Percentiles rank a stretch among this genome's conserved stretches.
These are phyloP conservation scores for Scelioninae gen. 1 DNA, from an alignment of 2,888 invertebrate genomes.

Conservation along the genomic window DNA sequence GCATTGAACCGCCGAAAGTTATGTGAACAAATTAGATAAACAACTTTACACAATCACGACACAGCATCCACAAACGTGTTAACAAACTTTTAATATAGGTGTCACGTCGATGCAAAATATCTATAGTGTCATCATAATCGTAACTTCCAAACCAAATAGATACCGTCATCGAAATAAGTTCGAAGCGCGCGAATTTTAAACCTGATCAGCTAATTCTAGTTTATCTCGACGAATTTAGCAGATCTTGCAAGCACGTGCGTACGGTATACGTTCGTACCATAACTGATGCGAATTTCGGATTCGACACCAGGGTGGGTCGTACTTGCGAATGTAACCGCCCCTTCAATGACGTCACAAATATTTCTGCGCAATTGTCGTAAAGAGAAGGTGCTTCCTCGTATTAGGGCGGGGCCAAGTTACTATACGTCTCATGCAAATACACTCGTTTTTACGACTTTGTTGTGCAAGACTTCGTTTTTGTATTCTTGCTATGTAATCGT, in stretches of 20 bases:
- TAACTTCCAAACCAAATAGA: neutral
- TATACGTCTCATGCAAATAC: constrained; percentile 56
- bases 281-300: constrained; percentile 58
- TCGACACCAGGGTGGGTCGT: constrained; percentile 74
- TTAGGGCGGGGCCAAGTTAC: constrained; percentile 78
- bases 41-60: constrained; percentile 26
- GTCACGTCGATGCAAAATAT: neutral
- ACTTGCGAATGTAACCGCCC: constrained; percentile 79
- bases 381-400: constrained; percentile 72
- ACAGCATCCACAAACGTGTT: constrained; percentile 29
- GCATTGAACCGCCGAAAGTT: too few species aligned
- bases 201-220: neutral
- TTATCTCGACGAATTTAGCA: constrained; percentile 15
- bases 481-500: constrained; percentile 16
- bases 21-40: too few species aligned
- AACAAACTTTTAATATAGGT: constrained; percentile 24
- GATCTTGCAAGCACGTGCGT: constrained; percentile 14
- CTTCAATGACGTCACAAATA: constrained; percentile 75
- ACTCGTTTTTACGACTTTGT: constrained; percentile 39
- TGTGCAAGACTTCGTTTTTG: too few species aligned
- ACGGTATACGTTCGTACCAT: constrained; percentile 36
- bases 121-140: constrained; percentile 24
- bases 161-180: constrained; percentile 32
- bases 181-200: constrained; percentile 55
- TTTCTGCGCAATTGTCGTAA: constrained; percentile 75